These are phyloP conservation scores for Potamilus streckersoni DNA, from an alignment of 1,140 invertebrate genomes.

Conservation along the genomic window DNA sequence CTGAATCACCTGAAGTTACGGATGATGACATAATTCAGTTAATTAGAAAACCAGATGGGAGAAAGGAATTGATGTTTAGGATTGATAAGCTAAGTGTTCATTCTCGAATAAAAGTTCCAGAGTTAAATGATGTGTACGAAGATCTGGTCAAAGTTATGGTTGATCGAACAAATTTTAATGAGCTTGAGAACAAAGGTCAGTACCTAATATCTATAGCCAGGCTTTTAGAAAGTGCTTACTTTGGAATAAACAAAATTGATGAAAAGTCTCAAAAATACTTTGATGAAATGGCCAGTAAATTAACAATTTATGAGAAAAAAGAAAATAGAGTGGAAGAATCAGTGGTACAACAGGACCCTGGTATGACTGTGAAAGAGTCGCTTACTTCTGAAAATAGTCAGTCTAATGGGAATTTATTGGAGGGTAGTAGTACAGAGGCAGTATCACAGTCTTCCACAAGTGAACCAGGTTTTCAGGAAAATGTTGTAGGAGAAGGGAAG, in stretches of 20 bases:
- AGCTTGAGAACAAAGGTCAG: conserved; percentile 37
- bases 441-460: too few relatives aligned
- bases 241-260: conserved; percentile 42
- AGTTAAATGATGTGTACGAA: conserved; percentile 56
- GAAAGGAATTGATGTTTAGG: conserved; percentile 47
- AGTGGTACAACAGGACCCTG: background rate
- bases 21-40: conserved; percentile 42
- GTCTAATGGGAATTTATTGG: too few relatives aligned
- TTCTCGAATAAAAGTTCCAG: conserved; percentile 32
- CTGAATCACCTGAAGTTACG: conserved; percentile 3
- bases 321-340: conserved; percentile 12
- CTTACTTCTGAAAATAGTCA: background rate
- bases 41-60: conserved; percentile 45
- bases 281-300: conserved; percentile 39
- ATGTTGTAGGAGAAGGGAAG: too few relatives aligned
- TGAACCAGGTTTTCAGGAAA: too few relatives aligned
- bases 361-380: background rate
- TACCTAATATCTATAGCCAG: conserved; percentile 54
- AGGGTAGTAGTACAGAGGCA: too few relatives aligned
- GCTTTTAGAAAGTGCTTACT: conserved; percentile 54
- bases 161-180: conserved; percentile 53
- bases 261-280: conserved; percentile 32
- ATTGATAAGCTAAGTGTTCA: conserved; percentile 34
- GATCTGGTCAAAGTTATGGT: conserved; percentile 46
- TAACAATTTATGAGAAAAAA: conserved; percentile 30